A percentile compares a stretch with the other conserved stretches of the same genome.
Evolutionary conservation across 2,888 invertebrate genomes (phyloP).

Genomic region (Nomada ruficornis): DNA sequence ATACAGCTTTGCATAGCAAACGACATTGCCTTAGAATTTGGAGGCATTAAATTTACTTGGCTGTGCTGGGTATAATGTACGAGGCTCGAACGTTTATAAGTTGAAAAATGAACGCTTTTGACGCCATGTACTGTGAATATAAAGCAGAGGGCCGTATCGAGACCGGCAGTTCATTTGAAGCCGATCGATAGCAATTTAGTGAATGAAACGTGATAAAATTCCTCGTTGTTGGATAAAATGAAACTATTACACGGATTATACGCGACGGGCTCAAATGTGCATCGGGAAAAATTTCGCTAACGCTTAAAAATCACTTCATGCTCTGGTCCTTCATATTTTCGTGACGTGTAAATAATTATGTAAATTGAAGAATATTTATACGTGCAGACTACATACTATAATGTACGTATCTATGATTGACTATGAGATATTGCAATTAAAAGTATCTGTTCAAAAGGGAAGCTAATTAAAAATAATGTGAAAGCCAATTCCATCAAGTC

Average conservation of each 20-base stretch:
- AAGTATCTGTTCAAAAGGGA: no score
- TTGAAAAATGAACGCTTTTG: background rate
- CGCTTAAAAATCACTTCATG: background rate
- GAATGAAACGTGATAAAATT: slow-evolving; percentile 1
- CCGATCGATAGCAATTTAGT: slow-evolving; percentile 4
- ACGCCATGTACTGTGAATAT: background rate
- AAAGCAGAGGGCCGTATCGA: background rate
- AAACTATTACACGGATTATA: background rate
- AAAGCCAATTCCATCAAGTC: no score
- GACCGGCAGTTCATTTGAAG: background rate
- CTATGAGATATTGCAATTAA: no score
- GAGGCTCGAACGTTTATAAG: background rate
- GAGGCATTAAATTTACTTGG: background rate
- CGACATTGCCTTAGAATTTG: background rate
- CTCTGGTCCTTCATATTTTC: no score
- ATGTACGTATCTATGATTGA: no score
- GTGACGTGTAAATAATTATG: no score
- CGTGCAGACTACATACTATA: no score
- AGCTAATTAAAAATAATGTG: no score
- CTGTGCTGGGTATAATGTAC: background rate
- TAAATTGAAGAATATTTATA: no score
- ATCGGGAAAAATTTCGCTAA: background rate
- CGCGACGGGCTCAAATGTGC: background rate
- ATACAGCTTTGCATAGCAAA: background rate
- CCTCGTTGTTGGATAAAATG: background rate